phyloP scores from a whole-genome alignment of 2,888 invertebrate species.

The Busseola fusca region DNA sequence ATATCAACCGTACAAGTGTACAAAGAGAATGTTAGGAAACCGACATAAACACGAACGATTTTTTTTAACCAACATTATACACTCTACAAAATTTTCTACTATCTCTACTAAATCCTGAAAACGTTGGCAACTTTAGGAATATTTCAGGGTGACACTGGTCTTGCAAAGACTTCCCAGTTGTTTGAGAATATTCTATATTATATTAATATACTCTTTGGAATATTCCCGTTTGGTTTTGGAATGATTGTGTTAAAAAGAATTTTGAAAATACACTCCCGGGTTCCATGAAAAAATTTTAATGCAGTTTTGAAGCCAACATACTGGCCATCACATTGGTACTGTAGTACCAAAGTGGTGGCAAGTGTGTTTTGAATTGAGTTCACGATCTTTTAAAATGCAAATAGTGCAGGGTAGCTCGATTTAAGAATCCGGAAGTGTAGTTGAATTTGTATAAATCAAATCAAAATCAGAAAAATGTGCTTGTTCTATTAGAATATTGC shows the following conservation, averaged over 20 bases:
- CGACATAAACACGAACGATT: background rate
- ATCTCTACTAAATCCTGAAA: conserved; percentile 1
- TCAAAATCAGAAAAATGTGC: background rate
- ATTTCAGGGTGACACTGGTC: background rate
- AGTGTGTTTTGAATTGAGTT: background rate
- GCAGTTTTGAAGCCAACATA: too few species aligned
- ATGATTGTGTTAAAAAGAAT: background rate
- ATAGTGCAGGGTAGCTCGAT: background rate
- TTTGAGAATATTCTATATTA: background rate
- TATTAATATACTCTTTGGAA: too few species aligned
- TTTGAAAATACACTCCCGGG: background rate
- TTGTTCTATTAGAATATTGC: background rate
- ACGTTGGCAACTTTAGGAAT: conserved; percentile 23
- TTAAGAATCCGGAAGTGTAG: background rate
- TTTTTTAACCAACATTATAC: background rate
- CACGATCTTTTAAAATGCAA: too few species aligned
- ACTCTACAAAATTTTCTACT: background rate
- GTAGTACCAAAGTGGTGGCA: too few species aligned
- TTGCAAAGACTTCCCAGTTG: background rate
- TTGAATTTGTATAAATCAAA: background rate
- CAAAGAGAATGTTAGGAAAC: background rate
- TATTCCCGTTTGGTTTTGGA: background rate
- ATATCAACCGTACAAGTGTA: too few species aligned
- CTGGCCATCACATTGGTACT: too few species aligned
- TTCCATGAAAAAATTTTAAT: background rate